Evolutionary conservation across 2,888 invertebrate species (phyloP).

Genomic region (Ellobium chinense): DNA sequence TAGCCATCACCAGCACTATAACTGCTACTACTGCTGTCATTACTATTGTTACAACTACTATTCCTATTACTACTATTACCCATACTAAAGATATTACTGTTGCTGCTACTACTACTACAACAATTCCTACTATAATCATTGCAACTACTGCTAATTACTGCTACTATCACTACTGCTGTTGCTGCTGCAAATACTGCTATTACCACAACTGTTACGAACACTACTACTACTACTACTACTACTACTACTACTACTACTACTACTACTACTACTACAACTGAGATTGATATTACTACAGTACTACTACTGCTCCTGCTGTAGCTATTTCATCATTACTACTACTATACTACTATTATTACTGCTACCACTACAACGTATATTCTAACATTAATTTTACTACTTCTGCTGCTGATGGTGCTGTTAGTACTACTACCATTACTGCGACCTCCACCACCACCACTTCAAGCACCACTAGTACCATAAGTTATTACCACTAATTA

Average conservation of each 20-base stretch:
- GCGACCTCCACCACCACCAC: too few species aligned
- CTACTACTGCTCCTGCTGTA: too few species aligned
- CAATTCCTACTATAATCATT: neutral
- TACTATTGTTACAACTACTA: neutral
- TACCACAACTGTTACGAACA: neutral
- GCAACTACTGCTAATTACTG: slow-evolving; percentile 6
- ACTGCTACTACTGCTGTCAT: neutral
- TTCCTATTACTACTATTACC: neutral
- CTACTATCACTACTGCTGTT: neutral
- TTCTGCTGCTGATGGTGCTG: too few species aligned
- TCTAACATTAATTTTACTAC: too few species aligned
- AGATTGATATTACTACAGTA: neutral
- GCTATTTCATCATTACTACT: neutral
- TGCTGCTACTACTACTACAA: neutral
- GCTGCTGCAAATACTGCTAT: neutral
- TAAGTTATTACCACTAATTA: too few species aligned
- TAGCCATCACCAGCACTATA: neutral
- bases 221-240: neutral
- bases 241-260: slow-evolving; percentile 9
- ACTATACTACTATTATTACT: neutral
- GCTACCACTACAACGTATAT: neutral
- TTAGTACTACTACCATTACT: too few species aligned
- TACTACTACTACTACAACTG: neutral
- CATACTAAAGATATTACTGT: neutral
- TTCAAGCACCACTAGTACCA: too few species aligned